Evolutionary conservation across 2,888 invertebrate genomes (phyloP).

Genomic region (Caenorhabditis doughertyi): DNA sequence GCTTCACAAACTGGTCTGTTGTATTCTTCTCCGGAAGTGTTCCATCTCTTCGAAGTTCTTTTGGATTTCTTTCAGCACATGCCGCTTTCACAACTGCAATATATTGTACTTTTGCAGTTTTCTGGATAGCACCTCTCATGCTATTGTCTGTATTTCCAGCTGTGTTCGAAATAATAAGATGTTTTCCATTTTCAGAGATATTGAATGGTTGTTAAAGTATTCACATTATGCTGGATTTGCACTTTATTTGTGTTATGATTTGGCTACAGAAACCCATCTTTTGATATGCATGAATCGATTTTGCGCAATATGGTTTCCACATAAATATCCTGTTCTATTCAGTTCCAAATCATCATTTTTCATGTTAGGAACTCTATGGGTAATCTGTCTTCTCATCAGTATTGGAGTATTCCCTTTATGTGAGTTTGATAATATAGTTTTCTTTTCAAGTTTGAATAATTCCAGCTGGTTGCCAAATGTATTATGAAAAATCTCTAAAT

Average conservation of each 20-base stretch:
- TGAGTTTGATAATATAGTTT: not conserved
- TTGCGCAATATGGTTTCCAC: slow-evolving; percentile 34
- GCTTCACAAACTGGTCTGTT: slow-evolving; percentile 48
- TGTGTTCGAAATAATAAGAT: no score
- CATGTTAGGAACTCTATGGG: not conserved
- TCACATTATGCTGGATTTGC: slow-evolving; percentile 30
- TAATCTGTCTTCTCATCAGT: slow-evolving; percentile 8
- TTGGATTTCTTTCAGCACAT: slow-evolving; percentile 41
- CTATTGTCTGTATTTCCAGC: slow-evolving; percentile 2
- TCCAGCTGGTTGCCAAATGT: slow-evolving; percentile 41
- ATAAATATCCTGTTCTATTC: slow-evolving; percentile 16
- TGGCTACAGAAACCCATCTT: slow-evolving; percentile 44
- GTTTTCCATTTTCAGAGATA: slow-evolving; percentile 31
- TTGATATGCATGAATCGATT: slow-evolving; percentile 41
- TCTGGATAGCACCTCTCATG: slow-evolving; percentile 41
- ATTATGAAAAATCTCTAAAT: slow-evolving; percentile 16
- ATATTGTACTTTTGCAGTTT: slow-evolving; percentile 32
- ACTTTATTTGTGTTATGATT: slow-evolving; percentile 35
- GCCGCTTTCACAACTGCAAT: slow-evolving; percentile 28
- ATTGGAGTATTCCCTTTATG: slow-evolving; percentile 32
- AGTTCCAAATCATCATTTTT: not conserved
- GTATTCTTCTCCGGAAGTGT: slow-evolving; percentile 30
- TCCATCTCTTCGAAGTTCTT: slow-evolving; percentile 35
- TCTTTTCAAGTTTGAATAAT: not conserved
- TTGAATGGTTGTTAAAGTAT: not conserved